These are phyloP conservation scores for Aurelia aurita complex sp. Pacific DNA, from an alignment of 30 jellyfish, hydroid and myxozoan genomes.

Conservation along the genomic window DNA sequence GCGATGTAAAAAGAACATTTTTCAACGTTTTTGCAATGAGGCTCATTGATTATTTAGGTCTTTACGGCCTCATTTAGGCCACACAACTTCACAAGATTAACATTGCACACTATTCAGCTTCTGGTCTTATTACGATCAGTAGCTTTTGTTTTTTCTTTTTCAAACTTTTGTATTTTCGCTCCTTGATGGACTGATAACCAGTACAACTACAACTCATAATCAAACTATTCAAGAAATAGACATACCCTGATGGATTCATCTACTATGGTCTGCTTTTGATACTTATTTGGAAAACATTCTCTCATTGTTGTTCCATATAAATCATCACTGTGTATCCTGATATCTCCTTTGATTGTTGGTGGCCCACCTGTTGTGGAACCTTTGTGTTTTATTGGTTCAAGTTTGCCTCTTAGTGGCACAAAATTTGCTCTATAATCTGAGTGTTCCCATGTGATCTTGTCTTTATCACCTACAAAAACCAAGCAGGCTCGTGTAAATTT, in stretches of 20 bases:
- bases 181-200: too few species aligned
- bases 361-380: conserved; percentile 20
- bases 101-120: too few species aligned
- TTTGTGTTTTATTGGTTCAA: conserved; percentile 36
- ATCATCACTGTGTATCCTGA: conserved; percentile 26
- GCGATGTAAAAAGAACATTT: too few species aligned
- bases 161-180: too few species aligned
- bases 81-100: too few species aligned
- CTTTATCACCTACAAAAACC: conserved; percentile 54
- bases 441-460: conserved; percentile 58
- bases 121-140: too few species aligned
- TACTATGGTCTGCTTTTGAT: conserved; percentile 22
- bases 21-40: too few species aligned
- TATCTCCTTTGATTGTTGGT: conserved; percentile 66
- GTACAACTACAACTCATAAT: not conserved
- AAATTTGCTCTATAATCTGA: conserved; percentile 66
- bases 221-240: not conserved
- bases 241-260: conserved; percentile 66
- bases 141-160: too few species aligned
- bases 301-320: conserved; percentile 61
- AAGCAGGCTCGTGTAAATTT: not conserved
- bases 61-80: too few species aligned
- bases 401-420: conserved; percentile 31
- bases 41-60: too few species aligned
- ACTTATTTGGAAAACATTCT: conserved; percentile 50